Evolutionary conservation across 2,888 invertebrate genomes (phyloP).

Genomic region (Thecophora atra): DNA sequence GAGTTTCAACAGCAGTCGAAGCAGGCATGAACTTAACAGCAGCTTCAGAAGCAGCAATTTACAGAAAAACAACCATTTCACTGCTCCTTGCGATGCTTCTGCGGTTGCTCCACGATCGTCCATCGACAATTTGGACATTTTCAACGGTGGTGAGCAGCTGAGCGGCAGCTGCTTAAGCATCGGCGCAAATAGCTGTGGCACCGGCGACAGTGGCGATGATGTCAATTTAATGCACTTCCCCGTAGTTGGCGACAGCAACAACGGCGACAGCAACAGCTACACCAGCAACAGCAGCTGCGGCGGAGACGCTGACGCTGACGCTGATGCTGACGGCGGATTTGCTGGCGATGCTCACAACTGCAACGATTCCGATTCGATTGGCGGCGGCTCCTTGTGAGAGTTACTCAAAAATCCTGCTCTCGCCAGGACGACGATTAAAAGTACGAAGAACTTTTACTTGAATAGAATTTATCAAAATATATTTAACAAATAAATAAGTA

Average conservation of each 20-base stretch:
- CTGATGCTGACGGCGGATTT: slow-evolving; percentile 29
- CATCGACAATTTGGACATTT: slow-evolving; percentile 68
- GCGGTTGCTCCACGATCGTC: slow-evolving; percentile 66
- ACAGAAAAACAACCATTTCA: not conserved
- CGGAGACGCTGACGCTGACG: slow-evolving; percentile 26
- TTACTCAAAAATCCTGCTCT: slow-evolving; percentile 55
- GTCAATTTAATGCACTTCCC: slow-evolving; percentile 79
- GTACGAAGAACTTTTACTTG: slow-evolving; percentile 51
- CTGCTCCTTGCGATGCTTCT: no score
- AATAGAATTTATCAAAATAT: slow-evolving; percentile 55
- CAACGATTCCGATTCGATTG: slow-evolving; percentile 39
- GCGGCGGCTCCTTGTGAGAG: slow-evolving; percentile 58
- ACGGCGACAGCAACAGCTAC: slow-evolving; percentile 65
- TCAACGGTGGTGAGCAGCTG: slow-evolving; percentile 76
- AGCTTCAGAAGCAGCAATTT: not conserved
- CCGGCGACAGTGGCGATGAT: slow-evolving; percentile 70
- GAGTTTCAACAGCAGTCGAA: slow-evolving; percentile 31
- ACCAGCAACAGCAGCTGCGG: slow-evolving; percentile 8
- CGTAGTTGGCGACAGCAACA: slow-evolving; percentile 69
- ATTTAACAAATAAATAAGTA: slow-evolving; percentile 46
- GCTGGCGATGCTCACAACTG: slow-evolving; percentile 5
- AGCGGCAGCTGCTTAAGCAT: slow-evolving; percentile 82
- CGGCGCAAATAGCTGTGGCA: slow-evolving; percentile 78
- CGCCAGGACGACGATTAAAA: slow-evolving; percentile 48
- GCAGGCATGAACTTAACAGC: not conserved